A percentile compares a stretch with the other conserved stretches of the same genome.
These are phyloP conservation scores for Orthosia gothica DNA, from an alignment of 2,888 invertebrate species.

Conservation along the genomic window DNA sequence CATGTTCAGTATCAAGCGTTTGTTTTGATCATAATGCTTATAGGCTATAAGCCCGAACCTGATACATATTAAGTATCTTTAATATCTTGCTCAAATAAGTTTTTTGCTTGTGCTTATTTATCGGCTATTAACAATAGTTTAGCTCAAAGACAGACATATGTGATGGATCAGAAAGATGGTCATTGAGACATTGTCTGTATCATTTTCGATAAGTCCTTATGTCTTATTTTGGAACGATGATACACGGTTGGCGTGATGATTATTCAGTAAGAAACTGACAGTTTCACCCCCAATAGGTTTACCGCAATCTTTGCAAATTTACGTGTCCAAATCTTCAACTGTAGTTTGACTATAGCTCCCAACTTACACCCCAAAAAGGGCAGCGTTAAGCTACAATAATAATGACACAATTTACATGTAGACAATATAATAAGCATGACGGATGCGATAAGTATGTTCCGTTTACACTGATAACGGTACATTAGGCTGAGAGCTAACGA, in stretches of 20 bases:
- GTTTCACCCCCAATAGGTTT: too few species aligned
- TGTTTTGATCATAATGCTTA: not conserved
- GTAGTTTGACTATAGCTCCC: not conserved
- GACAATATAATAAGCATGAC: slow-evolving; percentile 71
- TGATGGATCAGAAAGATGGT: too few species aligned
- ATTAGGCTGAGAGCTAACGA: slow-evolving; percentile 86
- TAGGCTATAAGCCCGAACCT: too few species aligned
- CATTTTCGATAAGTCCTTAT: not conserved
- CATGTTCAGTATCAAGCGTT: too few species aligned
- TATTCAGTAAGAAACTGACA: not conserved
- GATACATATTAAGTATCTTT: too few species aligned
- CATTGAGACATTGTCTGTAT: not conserved
- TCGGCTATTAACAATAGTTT: too few species aligned
- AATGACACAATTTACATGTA: slow-evolving; percentile 69
- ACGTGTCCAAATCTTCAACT: not conserved
- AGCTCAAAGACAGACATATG: not conserved
- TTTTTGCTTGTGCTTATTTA: not conserved
- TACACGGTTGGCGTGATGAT: not conserved
- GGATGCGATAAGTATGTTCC: slow-evolving; percentile 88
- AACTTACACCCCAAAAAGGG: slow-evolving; percentile 34
- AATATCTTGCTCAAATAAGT: not conserved
- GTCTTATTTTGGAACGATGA: not conserved
- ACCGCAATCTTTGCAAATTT: not conserved
- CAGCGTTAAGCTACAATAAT: slow-evolving; percentile 60
- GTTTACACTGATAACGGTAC: slow-evolving; percentile 84